Evolutionary conservation across 2,888 invertebrate genomes (phyloP), one percentile per base, ranked within the genome.

Genomic region (Pristionchus entomophagus): DNA sequence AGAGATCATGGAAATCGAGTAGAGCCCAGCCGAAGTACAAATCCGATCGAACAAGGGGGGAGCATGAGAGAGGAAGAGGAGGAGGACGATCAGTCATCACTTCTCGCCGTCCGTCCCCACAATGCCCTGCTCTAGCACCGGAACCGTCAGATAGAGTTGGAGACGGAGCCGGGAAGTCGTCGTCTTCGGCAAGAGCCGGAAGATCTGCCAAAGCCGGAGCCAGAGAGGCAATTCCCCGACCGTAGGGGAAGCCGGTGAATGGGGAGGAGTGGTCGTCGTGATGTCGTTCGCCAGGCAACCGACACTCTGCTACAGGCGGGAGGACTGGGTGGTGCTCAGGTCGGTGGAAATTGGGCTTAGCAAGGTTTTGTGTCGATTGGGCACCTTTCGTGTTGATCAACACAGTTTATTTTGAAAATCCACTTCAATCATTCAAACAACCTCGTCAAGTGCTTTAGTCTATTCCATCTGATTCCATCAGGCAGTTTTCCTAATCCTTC

Each of bases 251-350:
- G 73, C 41, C 73, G 73, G 73, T 19, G 26, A 41, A 73, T 73
- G 73, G 41, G 19, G 65, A 65, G 35, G 35, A 4, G 17, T n/a
- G n/a, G n/a, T n/a, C n/a, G n/a, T 35, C 35, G 41, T 26, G 41
- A 73, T 73, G 73, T 73, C 73, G 12, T 26, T 41, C 45, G n/a
- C n/a, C 51, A 80, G 78, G 78, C 49, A 80, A 41, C 78, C 78
- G 49, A 51, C 8, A 19, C 78, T 80, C 41, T 41, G 51, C 29
- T 80, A 80, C 32, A 51, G 51, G 32, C 19, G 78, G 19, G 78
- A 80, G 51, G 78, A 80, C 51, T 80, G 78, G 78, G 78, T 80
- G 22, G 51, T 80, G 17, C 35, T 80, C 26, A 80, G 78, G 78
- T 80, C 10, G 12, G 78, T 59, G 22, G n/a, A n/a, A n/a, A n/a